Evolutionary conservation across 2,113 vertebrate genomes (phyloP), one percentile per base, ranked within the genome.

Genomic region (Cephalopholis sonnerati): DNA sequence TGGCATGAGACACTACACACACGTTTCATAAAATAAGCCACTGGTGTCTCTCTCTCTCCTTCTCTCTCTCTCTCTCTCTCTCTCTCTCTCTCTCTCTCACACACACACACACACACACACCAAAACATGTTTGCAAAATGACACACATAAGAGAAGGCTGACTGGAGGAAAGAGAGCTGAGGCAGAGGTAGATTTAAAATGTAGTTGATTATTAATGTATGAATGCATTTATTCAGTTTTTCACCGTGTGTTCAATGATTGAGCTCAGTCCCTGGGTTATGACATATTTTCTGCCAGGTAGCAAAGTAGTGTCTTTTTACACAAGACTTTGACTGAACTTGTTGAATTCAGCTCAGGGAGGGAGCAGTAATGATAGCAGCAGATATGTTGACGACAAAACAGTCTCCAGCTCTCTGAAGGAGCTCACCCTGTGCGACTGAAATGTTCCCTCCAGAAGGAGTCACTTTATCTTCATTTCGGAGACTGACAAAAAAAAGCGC

Each of bases 171-270:
- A 58, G 25, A 66, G 5, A 55, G 62, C 50, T 44, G 48, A 72
- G 15, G 41, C 77, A 2, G 63, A 73, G 12, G 13, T 29, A 71
- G 54, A 78, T 76, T 70, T 41, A 24, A 51, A 78, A 79, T 50
- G 8, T 50, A 50, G 20, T 39, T 75, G 25, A 71, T 51, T 70
- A 65, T 79, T 78, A 48, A 72, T 78, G 75, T 53, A 74, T 75
- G 39, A 78, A 81, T 84, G 70, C 72, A 84, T 82, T 41, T 72
- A 80, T 80, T 86, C 22, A 18, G 9, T 51, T 57, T 55, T 55
- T 65, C 55, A 48, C 64, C 39, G 41, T 81, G 39, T 62, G 64
- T 77, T 89, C 59, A 77, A 77, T 74, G 68, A 54, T 77, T 74
- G 36, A 44, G 27, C 61, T 64, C 69, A 71, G 57, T 61, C 41